Evolutionary conservation across 2,888 invertebrate genomes (phyloP).

Genomic region (Drepana falcataria): DNA sequence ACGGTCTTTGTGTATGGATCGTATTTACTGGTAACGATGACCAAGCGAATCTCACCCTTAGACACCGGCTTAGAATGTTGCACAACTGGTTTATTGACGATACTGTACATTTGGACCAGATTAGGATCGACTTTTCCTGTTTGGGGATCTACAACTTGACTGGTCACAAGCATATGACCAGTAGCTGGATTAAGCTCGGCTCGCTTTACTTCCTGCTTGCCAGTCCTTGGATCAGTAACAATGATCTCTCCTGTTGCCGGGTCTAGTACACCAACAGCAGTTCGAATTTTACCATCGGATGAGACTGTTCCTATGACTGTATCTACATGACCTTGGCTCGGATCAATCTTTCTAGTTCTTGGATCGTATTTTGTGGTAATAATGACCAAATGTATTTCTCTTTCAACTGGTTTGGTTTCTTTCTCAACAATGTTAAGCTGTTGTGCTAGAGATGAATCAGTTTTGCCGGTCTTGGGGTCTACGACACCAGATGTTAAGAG

Average conservation of each 20-base stretch:
- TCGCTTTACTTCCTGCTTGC: conserved; percentile 78
- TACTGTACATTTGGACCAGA: conserved; percentile 69
- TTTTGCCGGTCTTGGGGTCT: conserved; percentile 79
- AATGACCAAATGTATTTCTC: conserved; percentile 78
- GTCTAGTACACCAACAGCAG: conserved; percentile 82
- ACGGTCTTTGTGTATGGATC: conserved; percentile 80
- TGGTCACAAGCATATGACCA: conserved; percentile 77
- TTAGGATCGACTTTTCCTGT: conserved; percentile 81
- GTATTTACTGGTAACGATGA: conserved; percentile 73
- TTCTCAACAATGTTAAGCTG: conserved; percentile 75
- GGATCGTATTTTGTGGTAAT: conserved; percentile 81
- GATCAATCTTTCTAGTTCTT: conserved; percentile 67
- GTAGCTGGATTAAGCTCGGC: conserved; percentile 75
- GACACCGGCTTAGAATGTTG: conserved; percentile 56
- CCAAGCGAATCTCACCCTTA: conserved; percentile 64
- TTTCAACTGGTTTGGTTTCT: conserved; percentile 57
- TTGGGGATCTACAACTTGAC: conserved; percentile 76
- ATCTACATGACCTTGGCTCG: conserved; percentile 61
- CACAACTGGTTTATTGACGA: conserved; percentile 66
- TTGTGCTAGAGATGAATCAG: conserved; percentile 75
- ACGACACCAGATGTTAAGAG: conserved; percentile 74
- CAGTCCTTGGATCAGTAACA: conserved; percentile 64
- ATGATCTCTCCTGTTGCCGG: conserved; percentile 78
- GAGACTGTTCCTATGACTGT: conserved; percentile 80
- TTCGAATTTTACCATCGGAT: conserved; percentile 70